These are phyloP conservation scores for Norana najaformis DNA, from an alignment of 2,888 invertebrate genomes.

Conservation along the genomic window DNA sequence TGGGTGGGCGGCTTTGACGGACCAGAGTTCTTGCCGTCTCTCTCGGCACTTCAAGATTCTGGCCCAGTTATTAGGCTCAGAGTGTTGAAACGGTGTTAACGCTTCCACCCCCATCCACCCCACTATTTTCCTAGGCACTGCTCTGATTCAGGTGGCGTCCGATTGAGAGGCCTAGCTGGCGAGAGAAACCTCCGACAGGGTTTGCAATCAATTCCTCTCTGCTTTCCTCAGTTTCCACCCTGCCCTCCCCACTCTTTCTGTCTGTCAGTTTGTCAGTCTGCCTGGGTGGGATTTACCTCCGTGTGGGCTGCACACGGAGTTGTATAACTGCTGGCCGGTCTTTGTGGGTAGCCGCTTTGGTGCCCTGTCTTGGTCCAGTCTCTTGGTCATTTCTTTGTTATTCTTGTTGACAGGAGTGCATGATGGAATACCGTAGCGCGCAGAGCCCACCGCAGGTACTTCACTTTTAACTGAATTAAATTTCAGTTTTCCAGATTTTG, in stretches of 20 bases:
- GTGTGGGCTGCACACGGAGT: background rate
- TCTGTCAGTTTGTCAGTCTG: constrained; percentile 20
- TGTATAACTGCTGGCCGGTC: background rate
- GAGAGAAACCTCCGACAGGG: background rate
- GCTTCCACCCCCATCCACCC: background rate
- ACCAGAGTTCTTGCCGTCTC: background rate
- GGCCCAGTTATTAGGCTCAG: background rate
- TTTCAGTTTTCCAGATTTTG: background rate
- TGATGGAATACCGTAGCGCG: background rate
- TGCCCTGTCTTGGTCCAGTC: background rate
- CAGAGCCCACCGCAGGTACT: constrained; percentile 16
- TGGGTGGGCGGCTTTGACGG: background rate
- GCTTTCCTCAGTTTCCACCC: background rate
- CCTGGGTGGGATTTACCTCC: background rate
- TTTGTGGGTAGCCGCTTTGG: background rate
- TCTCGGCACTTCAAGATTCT: background rate
- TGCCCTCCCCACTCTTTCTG: background rate
- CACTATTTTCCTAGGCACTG: background rate
- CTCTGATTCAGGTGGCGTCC: background rate
- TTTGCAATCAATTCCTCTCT: background rate
- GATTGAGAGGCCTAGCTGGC: background rate
- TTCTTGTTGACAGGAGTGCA: background rate
- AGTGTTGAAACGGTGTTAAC: background rate
- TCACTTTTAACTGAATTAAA: background rate
- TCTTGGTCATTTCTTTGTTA: background rate